A percentile compares a stretch with the other conserved stretches of the same genome.
phyloP scores from a whole-genome alignment of 2,888 invertebrate genomes.

The Neocrepidodera transversa region DNA sequence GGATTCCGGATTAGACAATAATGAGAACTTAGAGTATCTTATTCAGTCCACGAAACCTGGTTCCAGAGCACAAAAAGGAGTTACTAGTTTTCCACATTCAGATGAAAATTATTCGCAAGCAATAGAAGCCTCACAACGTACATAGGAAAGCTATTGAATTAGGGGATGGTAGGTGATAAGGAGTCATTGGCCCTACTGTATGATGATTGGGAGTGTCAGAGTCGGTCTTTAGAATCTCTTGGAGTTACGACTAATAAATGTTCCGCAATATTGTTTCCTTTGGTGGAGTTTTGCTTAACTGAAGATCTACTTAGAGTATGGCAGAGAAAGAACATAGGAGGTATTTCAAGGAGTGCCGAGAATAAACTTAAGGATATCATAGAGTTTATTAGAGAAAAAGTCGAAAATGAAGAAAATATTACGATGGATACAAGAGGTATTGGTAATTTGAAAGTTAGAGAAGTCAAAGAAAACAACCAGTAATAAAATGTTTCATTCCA shows the following conservation, averaged over 20 bases:
- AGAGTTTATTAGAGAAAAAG: slow-evolving; percentile 37
- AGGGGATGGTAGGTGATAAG: background rate
- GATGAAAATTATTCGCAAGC: slow-evolving; percentile 22
- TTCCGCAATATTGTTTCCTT: slow-evolving; percentile 46
- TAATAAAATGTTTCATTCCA: background rate
- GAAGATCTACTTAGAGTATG: slow-evolving; percentile 42
- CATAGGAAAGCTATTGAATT: slow-evolving; percentile 42
- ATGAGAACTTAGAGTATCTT: background rate
- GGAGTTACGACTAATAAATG: slow-evolving; percentile 44
- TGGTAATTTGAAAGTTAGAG: background rate
- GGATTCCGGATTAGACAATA: background rate
- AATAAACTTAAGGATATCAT: slow-evolving; percentile 21
- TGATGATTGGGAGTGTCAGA: slow-evolving; percentile 46
- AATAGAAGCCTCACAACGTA: slow-evolving; percentile 34
- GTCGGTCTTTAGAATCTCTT: slow-evolving; percentile 44
- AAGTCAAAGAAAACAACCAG: background rate
- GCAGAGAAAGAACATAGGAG: slow-evolving; percentile 29
- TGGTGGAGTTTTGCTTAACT: slow-evolving; percentile 47
- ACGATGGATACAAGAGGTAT: slow-evolving; percentile 22
- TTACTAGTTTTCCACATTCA: slow-evolving; percentile 36
- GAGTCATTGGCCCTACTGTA: slow-evolving; percentile 28
- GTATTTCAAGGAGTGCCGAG: background rate
- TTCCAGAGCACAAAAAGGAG: slow-evolving; percentile 30
- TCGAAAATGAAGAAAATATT: slow-evolving; percentile 40
- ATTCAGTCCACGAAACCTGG: slow-evolving; percentile 4